Conservation (phyloP, 53 echinoderm and acorn worm species). For the Holothuria scabra region DNA sequence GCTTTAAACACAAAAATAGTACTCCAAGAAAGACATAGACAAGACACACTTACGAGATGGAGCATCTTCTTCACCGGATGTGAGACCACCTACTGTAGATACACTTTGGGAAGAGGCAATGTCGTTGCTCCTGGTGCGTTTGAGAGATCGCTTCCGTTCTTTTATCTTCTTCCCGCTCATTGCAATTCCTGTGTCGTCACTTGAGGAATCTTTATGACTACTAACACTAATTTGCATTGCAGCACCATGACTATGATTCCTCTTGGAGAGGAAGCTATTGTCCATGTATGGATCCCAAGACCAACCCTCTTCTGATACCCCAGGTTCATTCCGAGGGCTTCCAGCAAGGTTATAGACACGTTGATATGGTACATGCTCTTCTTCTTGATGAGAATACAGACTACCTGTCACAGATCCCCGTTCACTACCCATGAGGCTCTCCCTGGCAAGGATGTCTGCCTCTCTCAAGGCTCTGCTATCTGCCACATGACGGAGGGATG, state of each 20-base stretch:
- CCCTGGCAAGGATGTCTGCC: constrained; percentile 44
- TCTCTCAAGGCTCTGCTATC: constrained; percentile 37
- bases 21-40: no score
- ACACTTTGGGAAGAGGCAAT: not conserved
- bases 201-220: constrained; percentile 66
- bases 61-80: constrained; percentile 41
- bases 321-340: not conserved
- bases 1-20: no score
- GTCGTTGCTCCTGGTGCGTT: not conserved
- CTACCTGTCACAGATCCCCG: constrained; percentile 13
- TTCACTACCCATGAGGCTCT: constrained; percentile 30
- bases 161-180: constrained; percentile 39
- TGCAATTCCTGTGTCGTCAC: constrained; percentile 67
- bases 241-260: not conserved
- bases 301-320: not conserved
- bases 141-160: constrained; percentile 6
- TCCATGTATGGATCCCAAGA: constrained; percentile 22
- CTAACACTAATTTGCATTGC: not conserved
- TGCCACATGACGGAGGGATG: constrained; percentile 67
- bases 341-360: not conserved
- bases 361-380: not conserved
- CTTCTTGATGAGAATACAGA: not conserved
- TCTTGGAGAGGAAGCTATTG: not conserved
- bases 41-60: constrained; percentile 27
- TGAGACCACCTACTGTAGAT: constrained; percentile 13